These are phyloP conservation scores for Drosophila persimilis DNA, from an alignment of 1,140 invertebrate genomes.

Conservation along the genomic window DNA sequence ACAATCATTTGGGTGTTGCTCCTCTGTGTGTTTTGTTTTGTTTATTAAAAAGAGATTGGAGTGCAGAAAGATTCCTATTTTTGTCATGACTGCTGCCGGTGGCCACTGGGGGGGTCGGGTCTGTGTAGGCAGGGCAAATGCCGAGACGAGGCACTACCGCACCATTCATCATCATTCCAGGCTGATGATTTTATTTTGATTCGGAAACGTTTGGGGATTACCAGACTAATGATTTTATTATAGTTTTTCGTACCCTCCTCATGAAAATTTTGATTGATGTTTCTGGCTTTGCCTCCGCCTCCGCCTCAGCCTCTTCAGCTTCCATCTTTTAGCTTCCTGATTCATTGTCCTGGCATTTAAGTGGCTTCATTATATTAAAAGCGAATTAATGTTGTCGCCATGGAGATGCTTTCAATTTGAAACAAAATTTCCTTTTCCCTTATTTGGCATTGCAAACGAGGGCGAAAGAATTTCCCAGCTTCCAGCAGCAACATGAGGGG, in stretches of 20 bases:
- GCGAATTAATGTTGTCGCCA: constrained; percentile 45
- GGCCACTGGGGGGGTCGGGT: constrained; percentile 22
- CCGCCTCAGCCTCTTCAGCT: too few relatives aligned
- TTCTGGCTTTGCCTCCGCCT: constrained; percentile 8
- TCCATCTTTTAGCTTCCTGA: constrained; percentile 15
- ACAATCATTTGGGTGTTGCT: constrained; percentile 59
- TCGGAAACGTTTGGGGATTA: constrained; percentile 74
- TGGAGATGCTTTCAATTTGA: constrained; percentile 32
- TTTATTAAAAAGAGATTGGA: constrained; percentile 78
- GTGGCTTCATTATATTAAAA: constrained; percentile 52
- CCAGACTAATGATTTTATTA: constrained; percentile 78
- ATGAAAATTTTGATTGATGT: constrained; percentile 65
- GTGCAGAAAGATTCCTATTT: constrained; percentile 60
- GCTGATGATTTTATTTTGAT: constrained; percentile 79
- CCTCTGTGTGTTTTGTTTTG: constrained; percentile 58
- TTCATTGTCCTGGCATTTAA: constrained; percentile 49
- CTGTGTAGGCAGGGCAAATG: constrained; percentile 14
- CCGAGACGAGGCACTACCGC: neutral
- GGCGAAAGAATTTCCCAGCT: constrained; percentile 12
- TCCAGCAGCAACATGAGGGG: neutral
- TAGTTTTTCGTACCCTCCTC: constrained; percentile 61
- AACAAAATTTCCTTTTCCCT: constrained; percentile 19
- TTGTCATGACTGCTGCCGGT: constrained; percentile 52
- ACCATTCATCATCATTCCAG: constrained; percentile 75
- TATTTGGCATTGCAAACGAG: neutral